Evolutionary conservation across 2,888 invertebrate species (phyloP), one percentile per base, ranked within the genome.

Genomic region (Cristatella mucedo): DNA sequence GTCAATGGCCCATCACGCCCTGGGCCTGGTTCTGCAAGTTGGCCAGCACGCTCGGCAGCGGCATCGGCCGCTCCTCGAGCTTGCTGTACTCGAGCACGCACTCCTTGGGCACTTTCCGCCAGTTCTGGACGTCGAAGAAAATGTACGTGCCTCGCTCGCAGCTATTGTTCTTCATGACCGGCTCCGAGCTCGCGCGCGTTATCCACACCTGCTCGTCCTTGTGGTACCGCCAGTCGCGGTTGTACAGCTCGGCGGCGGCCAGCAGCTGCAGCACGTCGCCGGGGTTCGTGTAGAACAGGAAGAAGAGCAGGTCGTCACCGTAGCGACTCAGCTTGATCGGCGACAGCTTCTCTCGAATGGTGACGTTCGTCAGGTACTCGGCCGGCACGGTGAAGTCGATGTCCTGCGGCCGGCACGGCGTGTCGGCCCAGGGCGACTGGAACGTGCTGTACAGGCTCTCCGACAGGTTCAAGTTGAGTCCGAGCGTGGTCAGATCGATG

Each of bases 111-210:
- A 91, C 86, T 75, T 93, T 95, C 67, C 93, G 76, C 95, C 97
- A 97, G 71, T 83, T 91, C 71, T 86, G 83, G 63, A 87, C 87
- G 73, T 97, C 97, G 69, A 97, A 97, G 72, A 91, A 91, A 73
- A 87, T 93, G 73, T 97, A 97, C 59, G 91, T 93, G 71, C 95
- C 95, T 63, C 91, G 77, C 73, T 97, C 95, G 71, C 87, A 95
- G 53, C 84, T 83, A 57, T 79, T 77, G 51, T 87, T 91, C 71
- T 93, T 95, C 68, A 95, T 87, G 55, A 83, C 76, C 62, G 86
- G 80, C 53, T 82, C 80, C 55, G 89, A 89, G 52, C 89, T 89
- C 59, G 87, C 87, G 69, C 91, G 82, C 57, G 91, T 93, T 68
- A 93, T 87, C 93, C 93, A 93, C 60, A 95, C 86, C 69, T 89